phyloP scores from a whole-genome alignment of 2,113 vertebrate genomes.

The Varanus komodoensis region DNA sequence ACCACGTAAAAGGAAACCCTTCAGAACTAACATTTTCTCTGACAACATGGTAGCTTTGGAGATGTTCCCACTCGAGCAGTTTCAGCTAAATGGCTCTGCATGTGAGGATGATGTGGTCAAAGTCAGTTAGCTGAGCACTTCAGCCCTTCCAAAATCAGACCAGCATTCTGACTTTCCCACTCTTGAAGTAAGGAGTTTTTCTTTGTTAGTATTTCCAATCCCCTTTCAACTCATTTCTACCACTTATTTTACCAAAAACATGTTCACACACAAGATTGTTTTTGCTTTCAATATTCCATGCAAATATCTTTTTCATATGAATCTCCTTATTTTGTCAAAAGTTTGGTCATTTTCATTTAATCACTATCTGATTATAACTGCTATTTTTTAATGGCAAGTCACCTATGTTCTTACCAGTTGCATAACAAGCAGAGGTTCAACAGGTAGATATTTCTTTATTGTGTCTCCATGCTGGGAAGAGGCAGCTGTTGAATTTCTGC shows the following conservation, averaged over 20 bases:
- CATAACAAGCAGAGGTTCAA: neutral
- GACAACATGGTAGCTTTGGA: neutral
- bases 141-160: neutral
- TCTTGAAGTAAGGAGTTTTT: neutral
- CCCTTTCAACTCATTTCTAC: neutral
- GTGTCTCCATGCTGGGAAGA: neutral
- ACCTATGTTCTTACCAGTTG: neutral
- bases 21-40: neutral
- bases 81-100: neutral
- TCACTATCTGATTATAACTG: conserved; percentile 10
- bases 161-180: neutral
- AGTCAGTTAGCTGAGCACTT: neutral
- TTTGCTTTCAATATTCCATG: neutral
- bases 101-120: neutral
- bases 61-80: neutral
- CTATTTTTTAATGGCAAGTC: neutral
- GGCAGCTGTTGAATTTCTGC: neutral
- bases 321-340: neutral
- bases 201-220: neutral
- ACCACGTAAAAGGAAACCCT: neutral
- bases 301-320: fast-evolving
- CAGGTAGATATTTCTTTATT: neutral
- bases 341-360: neutral
- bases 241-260: neutral
- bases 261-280: neutral